Conservation (phyloP, 2,888 invertebrate species). For the Meloe dianella region DNA sequence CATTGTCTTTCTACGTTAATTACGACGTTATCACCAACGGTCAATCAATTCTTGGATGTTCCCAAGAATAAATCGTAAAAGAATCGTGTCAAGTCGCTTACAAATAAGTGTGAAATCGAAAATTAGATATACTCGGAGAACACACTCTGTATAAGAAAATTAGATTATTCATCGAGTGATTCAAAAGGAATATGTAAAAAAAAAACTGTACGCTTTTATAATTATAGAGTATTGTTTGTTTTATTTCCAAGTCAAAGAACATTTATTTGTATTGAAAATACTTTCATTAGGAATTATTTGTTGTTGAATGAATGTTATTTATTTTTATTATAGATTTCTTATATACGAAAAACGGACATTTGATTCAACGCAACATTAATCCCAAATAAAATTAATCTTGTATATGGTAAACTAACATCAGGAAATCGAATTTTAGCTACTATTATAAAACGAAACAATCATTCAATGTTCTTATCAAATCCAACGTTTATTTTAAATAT, state of each 20-base stretch:
- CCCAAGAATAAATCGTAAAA: too few relatives aligned
- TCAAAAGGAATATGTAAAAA: too few relatives aligned
- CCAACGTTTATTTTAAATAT: background rate
- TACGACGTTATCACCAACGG: too few relatives aligned
- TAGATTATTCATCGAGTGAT: too few relatives aligned
- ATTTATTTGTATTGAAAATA: background rate
- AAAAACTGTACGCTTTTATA: background rate
- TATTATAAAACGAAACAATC: slow-evolving; percentile 4
- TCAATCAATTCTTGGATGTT: too few relatives aligned
- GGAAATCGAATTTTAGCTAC: slow-evolving; percentile 1
- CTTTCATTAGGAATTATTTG: background rate
- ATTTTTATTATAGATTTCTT: slow-evolving; percentile 4
- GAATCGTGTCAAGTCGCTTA: too few relatives aligned
- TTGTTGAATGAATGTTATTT: background rate
- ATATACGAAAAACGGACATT: slow-evolving; percentile 3
- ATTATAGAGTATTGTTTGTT: background rate
- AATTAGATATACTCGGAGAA: too few relatives aligned
- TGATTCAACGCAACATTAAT: slow-evolving; percentile 10
- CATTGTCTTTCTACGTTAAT: too few relatives aligned
- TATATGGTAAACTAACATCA: background rate
- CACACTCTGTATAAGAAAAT: too few relatives aligned
- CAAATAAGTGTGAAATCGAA: too few relatives aligned
- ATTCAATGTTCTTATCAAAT: background rate
- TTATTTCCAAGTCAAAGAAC: background rate
- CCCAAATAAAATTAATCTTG: background rate